Base-by-base conservation (phyloP, 2,113 vertebrate species). In the Sarotherodon lohbergeri region DNA sequence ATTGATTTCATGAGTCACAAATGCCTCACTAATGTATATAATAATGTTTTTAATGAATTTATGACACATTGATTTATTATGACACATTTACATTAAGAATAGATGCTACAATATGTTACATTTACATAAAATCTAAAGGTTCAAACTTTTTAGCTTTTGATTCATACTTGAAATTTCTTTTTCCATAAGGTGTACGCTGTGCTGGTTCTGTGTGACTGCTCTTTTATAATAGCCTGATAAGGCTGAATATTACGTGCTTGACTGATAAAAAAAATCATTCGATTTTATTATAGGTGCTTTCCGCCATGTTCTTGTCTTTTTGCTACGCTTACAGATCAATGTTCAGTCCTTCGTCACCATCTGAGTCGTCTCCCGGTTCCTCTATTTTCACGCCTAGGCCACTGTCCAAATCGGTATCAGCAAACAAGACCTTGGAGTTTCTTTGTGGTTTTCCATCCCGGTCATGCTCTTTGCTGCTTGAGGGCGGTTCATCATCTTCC, bases 351-450 rank as follows among this genome's bases (percentile, higher is more conserved):
- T 78, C 9, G 0, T 91, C 79, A 36, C 13, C 52, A 1, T 93
- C 87, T 1, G 89, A 92, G 55, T 93, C 66, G 0, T 85, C 79
- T 5, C 1, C 48, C 5, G 6, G 82, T 32, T 94, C 90, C 6
- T 66, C 92, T 2, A 90, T 81, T 59, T 88, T 95, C n/a, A 93
- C 81, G 6, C 88, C 90, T 3, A 94, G 86, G 27, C 92, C 93
- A 29, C 94, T 94, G 83, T 94, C 92, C 81, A 88, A 27, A 80
- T 95, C 92, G 3, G 43, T 2, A 3, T 94, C 92, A 3, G 71
- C 79, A 22, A 95, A 91, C 80, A 7, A 41, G 8, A 89, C 89
- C 19, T 84, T 89, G 0, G 27, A 61, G 17, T n/a, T 39, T 56
- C 86, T 48, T 9, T 2, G 6, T 0, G 2, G 41, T 36, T 88